These are phyloP conservation scores for Brachyistius frenatus DNA, from an alignment of 2,113 vertebrate genomes.

Conservation along the genomic window DNA sequence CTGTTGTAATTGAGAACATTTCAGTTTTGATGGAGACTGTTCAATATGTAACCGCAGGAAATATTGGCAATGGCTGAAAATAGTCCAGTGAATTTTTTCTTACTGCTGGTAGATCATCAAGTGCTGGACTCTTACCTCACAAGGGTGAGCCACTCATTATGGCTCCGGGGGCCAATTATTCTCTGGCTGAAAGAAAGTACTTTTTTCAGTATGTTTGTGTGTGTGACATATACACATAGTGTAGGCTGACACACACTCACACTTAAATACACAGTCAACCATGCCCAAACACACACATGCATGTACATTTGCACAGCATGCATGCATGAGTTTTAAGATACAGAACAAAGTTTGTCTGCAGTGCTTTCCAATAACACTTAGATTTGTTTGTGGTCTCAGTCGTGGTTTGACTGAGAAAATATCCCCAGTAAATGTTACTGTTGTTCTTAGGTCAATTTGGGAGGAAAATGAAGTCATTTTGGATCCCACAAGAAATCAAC, in stretches of 20 bases:
- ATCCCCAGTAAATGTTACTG: constrained; percentile 57
- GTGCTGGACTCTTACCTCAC: constrained; percentile 65
- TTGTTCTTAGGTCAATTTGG: constrained; percentile 69
- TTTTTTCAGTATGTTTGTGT: constrained; percentile 62
- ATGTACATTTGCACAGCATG: neutral
- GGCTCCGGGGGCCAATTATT: constrained; percentile 79
- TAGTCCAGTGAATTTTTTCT: constrained; percentile 1
- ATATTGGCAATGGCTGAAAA: constrained; percentile 40
- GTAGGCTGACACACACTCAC: constrained; percentile 32
- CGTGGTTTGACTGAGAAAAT: constrained; percentile 63
- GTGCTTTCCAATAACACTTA: constrained; percentile 61
- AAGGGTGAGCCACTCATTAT: constrained; percentile 57
- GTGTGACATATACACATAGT: constrained; percentile 42
- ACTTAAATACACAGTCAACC: constrained; percentile 6
- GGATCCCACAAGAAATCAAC: constrained; percentile 68
- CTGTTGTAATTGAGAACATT: neutral
- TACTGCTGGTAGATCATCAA: constrained; percentile 56
- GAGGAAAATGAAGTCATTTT: constrained; percentile 73
- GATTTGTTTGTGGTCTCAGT: constrained; percentile 70
- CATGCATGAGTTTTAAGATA: constrained; percentile 34
- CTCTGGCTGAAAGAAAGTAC: constrained; percentile 61
- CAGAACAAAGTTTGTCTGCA: constrained; percentile 42
- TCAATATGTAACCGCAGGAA: constrained; percentile 28
- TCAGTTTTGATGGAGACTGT: constrained; percentile 27
- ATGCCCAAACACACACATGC: constrained; percentile 17